These are phyloP conservation scores for Pyrrhosoma nymphula DNA, from an alignment of 2,888 invertebrate species.

Conservation along the genomic window DNA sequence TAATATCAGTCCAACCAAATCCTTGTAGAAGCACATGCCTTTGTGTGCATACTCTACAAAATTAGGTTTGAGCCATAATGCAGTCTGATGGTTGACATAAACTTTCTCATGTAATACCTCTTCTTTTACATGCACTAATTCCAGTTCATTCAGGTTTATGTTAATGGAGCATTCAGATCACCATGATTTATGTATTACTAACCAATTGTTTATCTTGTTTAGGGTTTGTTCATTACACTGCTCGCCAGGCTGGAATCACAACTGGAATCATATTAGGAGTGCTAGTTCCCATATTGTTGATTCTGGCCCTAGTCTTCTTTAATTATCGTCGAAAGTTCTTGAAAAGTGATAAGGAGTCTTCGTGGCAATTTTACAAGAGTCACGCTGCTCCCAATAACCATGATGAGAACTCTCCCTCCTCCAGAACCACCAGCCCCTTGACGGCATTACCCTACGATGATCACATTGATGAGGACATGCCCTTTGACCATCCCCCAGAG, in stretches of 20 bases:
- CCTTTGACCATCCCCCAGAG: background rate
- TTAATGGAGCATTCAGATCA: background rate
- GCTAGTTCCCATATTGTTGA: conserved; percentile 83
- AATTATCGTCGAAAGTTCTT: conserved; percentile 76
- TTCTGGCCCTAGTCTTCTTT: conserved; percentile 82
- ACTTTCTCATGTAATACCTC: background rate
- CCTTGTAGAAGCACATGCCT: too few species aligned
- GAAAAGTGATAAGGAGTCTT: conserved; percentile 48
- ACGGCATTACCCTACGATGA: conserved; percentile 23
- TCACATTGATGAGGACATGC: conserved; percentile 43
- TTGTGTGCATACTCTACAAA: too few species aligned
- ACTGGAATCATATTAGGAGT: conserved; percentile 87
- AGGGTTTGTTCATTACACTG: conserved; percentile 82
- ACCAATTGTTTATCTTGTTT: conserved; percentile 68
- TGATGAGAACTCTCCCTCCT: conserved; percentile 41
- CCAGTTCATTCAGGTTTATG: background rate
- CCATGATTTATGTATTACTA: background rate
- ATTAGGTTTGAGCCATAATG: too few species aligned
- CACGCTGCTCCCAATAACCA: background rate
- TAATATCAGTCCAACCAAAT: too few species aligned
- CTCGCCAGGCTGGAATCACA: conserved; percentile 86
- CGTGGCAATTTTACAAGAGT: conserved; percentile 52
- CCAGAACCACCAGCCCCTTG: conserved; percentile 42
- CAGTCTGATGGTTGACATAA: too few species aligned
- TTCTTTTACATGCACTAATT: background rate